These are phyloP conservation scores for Helarctos malayanus DNA, from an alignment of 2,797 vertebrate species.

Conservation along the genomic window DNA sequence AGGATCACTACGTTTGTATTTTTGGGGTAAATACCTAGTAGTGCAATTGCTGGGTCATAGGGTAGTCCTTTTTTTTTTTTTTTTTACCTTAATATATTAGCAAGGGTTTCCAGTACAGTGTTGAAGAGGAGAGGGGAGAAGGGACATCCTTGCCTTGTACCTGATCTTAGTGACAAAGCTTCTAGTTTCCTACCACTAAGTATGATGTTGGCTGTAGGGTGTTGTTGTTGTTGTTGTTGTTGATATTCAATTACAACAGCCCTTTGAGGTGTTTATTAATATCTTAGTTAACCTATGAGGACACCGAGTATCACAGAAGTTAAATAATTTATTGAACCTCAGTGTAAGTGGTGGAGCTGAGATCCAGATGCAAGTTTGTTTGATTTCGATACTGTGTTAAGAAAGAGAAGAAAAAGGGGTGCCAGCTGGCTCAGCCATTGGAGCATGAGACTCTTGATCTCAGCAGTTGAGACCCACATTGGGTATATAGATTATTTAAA, in stretches of 20 bases:
- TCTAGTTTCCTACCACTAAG: not conserved
- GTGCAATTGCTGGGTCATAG: not conserved
- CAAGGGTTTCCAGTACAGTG: not conserved
- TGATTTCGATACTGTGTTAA: not conserved
- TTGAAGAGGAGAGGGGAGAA: not conserved
- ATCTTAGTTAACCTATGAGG: not conserved
- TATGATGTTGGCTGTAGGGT: not conserved
- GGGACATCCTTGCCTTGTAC: not conserved
- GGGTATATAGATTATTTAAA: not conserved
- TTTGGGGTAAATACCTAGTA: not conserved
- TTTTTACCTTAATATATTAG: not conserved
- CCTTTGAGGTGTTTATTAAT: not conserved
- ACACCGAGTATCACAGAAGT: not conserved
- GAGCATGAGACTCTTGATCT: not conserved
- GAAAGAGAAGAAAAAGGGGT: not conserved
- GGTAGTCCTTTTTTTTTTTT: not conserved
- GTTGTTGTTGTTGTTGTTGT: not conserved
- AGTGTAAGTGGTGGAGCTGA: not conserved
- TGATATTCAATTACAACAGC: not conserved
- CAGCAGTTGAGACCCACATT: not conserved
- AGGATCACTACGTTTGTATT: not conserved
- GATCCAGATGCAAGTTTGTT: not conserved
- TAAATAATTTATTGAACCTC: slow-evolving; percentile 32
- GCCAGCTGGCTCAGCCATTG: not conserved
- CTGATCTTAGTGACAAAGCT: not conserved